Conservation (phyloP, 2,797 vertebrate species). For the Austrolebias charrua region DNA sequence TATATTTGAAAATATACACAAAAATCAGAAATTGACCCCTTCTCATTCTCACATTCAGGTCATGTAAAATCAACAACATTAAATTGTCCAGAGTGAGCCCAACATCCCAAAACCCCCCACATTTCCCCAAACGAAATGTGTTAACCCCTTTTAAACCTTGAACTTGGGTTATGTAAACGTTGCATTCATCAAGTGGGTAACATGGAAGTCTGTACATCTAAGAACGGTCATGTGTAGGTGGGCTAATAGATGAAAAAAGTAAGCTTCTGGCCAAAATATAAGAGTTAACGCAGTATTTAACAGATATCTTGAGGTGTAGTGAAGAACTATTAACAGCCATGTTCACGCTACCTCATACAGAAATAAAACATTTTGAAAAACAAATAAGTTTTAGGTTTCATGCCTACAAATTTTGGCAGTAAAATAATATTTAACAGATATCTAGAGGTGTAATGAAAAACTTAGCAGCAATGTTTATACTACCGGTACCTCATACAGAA, state of each 20-base stretch:
- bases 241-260: not conserved
- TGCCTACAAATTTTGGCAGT: too few relatives aligned
- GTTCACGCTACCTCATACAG: too few relatives aligned
- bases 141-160: not conserved
- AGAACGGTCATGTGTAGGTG: not conserved
- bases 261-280: not conserved
- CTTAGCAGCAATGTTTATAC: too few relatives aligned
- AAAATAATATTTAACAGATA: too few relatives aligned
- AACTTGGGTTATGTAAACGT: not conserved
- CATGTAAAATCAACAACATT: not conserved
- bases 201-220: not conserved
- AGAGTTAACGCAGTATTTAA: not conserved
- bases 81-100: not conserved
- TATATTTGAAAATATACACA: not conserved
- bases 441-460: too few relatives aligned
- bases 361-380: too few relatives aligned
- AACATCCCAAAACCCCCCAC: not conserved
- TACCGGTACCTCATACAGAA: too few relatives aligned
- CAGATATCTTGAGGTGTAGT: too few relatives aligned
- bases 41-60: not conserved
- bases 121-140: too few relatives aligned
- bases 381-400: too few relatives aligned
- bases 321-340: not conserved
- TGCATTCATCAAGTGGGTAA: too few relatives aligned
- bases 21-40: not conserved